Evolutionary conservation across 2,797 vertebrate genomes (phyloP).

Genomic region (Epinephelus coioides): DNA sequence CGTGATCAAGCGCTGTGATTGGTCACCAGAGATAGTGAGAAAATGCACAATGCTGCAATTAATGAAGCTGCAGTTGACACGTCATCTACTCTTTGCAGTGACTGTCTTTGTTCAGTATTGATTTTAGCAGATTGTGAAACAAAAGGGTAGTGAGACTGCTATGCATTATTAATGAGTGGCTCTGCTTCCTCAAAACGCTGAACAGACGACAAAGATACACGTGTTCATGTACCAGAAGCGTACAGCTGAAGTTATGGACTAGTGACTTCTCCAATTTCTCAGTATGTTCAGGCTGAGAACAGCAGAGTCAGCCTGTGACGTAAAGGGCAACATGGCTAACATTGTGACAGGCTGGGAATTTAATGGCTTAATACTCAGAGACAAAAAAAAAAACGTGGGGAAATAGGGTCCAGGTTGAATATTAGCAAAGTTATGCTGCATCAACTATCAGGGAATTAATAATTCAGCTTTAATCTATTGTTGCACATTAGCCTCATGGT

Average conservation of each 20-base stretch:
- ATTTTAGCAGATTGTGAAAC: constrained; percentile 56
- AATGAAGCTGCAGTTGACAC: constrained; percentile 26
- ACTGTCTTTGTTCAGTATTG: constrained; percentile 62
- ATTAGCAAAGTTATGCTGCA: too few species aligned
- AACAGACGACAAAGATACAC: not conserved
- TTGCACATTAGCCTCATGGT: too few species aligned
- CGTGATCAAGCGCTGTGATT: not conserved
- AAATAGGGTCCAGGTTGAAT: too few species aligned
- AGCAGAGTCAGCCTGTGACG: too few species aligned
- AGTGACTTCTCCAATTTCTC: constrained; percentile 14
- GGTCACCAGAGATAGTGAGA: constrained; percentile 11
- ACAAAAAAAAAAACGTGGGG: too few species aligned
- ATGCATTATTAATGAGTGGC: constrained; percentile 65
- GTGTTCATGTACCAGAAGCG: constrained; percentile 5
- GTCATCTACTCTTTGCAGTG: constrained; percentile 14
- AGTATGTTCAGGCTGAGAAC: not conserved
- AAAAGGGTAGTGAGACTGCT: constrained; percentile 34
- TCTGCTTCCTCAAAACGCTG: constrained; percentile 29
- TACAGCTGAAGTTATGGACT: not conserved
- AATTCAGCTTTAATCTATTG: too few species aligned
- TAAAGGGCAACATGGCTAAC: too few species aligned
- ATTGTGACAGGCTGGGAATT: too few species aligned
- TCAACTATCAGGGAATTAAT: too few species aligned
- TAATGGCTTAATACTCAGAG: too few species aligned
- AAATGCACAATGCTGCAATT: constrained; percentile 8